Evolutionary conservation across 2,797 vertebrate species (phyloP), one percentile per base, ranked within the genome.

Genomic region (Tamandua tetradactyla): DNA sequence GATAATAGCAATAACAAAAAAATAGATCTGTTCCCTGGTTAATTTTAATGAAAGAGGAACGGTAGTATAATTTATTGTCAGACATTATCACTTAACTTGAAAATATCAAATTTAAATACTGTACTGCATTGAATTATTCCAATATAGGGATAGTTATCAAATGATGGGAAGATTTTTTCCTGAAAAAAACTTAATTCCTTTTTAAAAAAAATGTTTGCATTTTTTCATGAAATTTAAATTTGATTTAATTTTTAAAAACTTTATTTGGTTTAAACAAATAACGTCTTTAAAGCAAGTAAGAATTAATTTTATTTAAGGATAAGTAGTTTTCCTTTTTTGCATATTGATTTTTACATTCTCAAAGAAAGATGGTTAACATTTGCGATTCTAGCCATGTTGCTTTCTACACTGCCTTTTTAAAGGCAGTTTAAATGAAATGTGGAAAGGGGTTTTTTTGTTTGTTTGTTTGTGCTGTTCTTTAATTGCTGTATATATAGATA

Each of bases 91-190:
- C 44, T 40, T 96, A 92, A 87, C 55, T 97, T 98, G 85, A 96
- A 97, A 97, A 92, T 95, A 82, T 9, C 72, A 71, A 94, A 95
- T 83, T 89, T 72, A 91, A 95, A 91, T 44, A 93, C 89, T 78
- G 17, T 93, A 82, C 82, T 97, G 64, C 2, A 4, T 49, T 97
- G 68, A 52, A 91, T 97, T 97, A 95, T 93, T 97, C 96, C 95
- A 91, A 62, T 85, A 95, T 85, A 94, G 89, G 94, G 92, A 96
- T 98, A 79, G 64, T 87, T 97, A 96, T 96, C 93, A 97, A 87
- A 69, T 37, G 59, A 8, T 97, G 97, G 98, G 97, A 97, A 98
- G 97, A 97, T 97, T 83, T 47, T 96, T 97, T 91, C 78, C 4
- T 91, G 59, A 83, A 82, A 75, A 86, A 80, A 94, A 89, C 23